Evolutionary conservation across 2,888 invertebrate species (phyloP), one percentile per base, ranked within the genome.

Genomic region (Dasysyrphus tricinctus): DNA sequence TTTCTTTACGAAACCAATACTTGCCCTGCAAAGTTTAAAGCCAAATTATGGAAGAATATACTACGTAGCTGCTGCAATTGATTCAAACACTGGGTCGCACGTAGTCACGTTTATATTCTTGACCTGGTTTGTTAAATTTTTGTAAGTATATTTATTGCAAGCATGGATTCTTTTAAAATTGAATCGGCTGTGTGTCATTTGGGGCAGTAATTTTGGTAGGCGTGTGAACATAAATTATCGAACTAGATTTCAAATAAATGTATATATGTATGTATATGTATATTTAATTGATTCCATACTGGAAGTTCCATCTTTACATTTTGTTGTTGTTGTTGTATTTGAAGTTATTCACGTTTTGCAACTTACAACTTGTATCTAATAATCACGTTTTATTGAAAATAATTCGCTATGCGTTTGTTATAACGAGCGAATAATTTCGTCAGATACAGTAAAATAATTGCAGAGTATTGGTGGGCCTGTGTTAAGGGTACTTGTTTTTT

Each of bases 61-160:
- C 16, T 19, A 24, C 24, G 24, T 19, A n/a, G 34, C 29, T 34
- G 3, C 16, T 11, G 16, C 16, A 57, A 57, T 57, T 59, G 49
- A 80, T 49, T 69, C 59, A 74, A 74, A 51, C 67, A 67, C 67
- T 59, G 39, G 65, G 74, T 74, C 57, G 67, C 65, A 67, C 49
- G 73, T 67, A 67, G 79, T 65, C 65, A 65, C 56, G 37, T 73
- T 73, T 74, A 16, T 51, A 51, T 67, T 73, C 59, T 59, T 80
- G 80, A 74, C 74, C 80, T 57, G 57, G 57, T 37, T 56, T 34
- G n/a, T 16, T 37, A 37, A 37, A 57, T 37, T 57, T 57, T 57
- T 11, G 32, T 37, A 3, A 56, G 57, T 34, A 57, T 16, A 57
- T 16, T 32, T 56, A 56, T 56, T 56, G 34, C 56, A 56, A 56